Evolutionary conservation across 2,888 invertebrate species (phyloP).

Genomic region (Cosmorhoe ocellata): DNA sequence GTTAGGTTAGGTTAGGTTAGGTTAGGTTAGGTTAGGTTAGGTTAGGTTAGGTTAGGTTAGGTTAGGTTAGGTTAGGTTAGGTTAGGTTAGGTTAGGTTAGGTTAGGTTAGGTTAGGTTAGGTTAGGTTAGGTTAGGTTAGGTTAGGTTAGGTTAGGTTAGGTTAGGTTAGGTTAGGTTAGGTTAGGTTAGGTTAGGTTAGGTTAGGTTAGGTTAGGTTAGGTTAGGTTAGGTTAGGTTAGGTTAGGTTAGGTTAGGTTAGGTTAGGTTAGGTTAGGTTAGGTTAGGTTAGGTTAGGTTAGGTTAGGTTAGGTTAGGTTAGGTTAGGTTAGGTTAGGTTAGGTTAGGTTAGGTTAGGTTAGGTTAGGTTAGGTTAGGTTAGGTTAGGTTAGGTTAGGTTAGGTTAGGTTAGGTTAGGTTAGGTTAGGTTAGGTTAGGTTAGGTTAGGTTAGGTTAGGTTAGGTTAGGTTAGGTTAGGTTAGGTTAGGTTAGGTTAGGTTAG

Average conservation of each 20-base stretch:
- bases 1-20: constrained; percentile 18
- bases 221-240: constrained; percentile 14
- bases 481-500: constrained; percentile 29
- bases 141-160: constrained; percentile 23
- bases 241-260: constrained; percentile 17
- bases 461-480: constrained; percentile 26
- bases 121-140: constrained; percentile 26
- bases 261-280: constrained; percentile 17
- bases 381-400: constrained; percentile 28
- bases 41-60: constrained; percentile 38
- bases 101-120: constrained; percentile 29
- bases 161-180: constrained; percentile 22
- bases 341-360: constrained; percentile 14
- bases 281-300: constrained; percentile 22
- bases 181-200: constrained; percentile 16
- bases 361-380: constrained; percentile 20
- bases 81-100: constrained; percentile 19
- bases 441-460: constrained; percentile 24
- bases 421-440: constrained; percentile 22
- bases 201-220: constrained; percentile 23
- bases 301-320: constrained; percentile 17
- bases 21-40: constrained; percentile 30
- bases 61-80: constrained; percentile 37
- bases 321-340: constrained; percentile 15
- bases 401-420: constrained; percentile 19